Evolutionary conservation across 1,140 invertebrate genomes (phyloP).

Genomic region (Eupristina koningsbergeri): DNA sequence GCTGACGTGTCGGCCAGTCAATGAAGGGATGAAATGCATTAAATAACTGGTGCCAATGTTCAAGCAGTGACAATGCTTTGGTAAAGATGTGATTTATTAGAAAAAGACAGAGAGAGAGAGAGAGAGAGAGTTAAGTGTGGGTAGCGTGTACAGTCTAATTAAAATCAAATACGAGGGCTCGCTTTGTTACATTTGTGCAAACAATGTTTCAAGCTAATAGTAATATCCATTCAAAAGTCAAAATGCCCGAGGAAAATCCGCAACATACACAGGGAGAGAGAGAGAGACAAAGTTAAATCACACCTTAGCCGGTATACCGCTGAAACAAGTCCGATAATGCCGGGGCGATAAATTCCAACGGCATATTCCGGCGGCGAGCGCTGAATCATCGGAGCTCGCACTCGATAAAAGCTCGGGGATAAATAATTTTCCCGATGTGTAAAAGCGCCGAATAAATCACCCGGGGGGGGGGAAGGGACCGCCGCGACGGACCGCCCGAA

Average conservation of each 20-base stretch:
- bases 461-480: not conserved
- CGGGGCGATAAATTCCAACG: conserved; percentile 10
- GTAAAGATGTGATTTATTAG: no score
- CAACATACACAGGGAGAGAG: not conserved
- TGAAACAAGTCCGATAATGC: not conserved
- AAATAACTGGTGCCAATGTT: not conserved
- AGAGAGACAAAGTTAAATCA: not conserved
- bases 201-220: no score
- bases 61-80: no score
- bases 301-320: not conserved
- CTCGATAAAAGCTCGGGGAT: conserved; percentile 21
- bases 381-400: conserved; percentile 23
- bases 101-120: no score
- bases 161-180: no score
- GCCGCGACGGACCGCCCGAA: not conserved
- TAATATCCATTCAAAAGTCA: no score
- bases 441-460: not conserved
- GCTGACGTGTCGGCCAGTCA: no score
- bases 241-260: not conserved
- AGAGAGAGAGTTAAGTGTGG: no score
- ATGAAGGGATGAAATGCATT: not conserved
- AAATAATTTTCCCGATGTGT: conserved; percentile 13
- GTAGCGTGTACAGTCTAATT: no score
- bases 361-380: conserved; percentile 1
- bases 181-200: no score